Base-by-base conservation (phyloP, 2,888 invertebrate genomes). In the Rhaphigaster nebulosa region DNA sequence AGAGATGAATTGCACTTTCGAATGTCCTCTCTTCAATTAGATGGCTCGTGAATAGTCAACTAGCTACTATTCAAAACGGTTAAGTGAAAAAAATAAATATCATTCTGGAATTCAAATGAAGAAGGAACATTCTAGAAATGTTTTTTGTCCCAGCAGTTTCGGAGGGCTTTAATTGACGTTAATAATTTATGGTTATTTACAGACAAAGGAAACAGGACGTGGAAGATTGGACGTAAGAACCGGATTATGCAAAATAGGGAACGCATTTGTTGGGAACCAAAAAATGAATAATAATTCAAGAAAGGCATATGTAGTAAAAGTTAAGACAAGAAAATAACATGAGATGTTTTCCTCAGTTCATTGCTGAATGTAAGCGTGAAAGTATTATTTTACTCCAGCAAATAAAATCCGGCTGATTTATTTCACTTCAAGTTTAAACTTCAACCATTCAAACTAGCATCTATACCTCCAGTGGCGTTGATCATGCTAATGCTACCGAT, bases 1-100 rank as follows among this genome's bases (percentile, higher is more conserved):
- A 45, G 84, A 84, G 84, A 84, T 84, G 84, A n/a, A 84, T 84
- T 45, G 84, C 84, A 84, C 84, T 84, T 84, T 84, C 84, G 18
- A 84, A 84, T 26, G 84, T n/a, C 45, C 84, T 45, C 45, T 45
- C 45, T 84, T 84, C 84, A 84, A 84, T 84, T 84, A 84, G 84
- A n/a, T 84, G 84, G 18, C 26, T 84, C 41, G 6, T 84, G 84
- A 84, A 84, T 84, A 50, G 84, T 50, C n/a, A 84, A 84, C 45
- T 84, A 84, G 84, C 45, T 23, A 45, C 45, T n/a, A 45, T 84
- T 84, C 84, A 84, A 84, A 38, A 84, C 34, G 84, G 45, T 38
- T 45, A 84, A 84, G 84, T 0, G 45, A n/a, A 84, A 41, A 80
- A 41, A 34, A 34, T n/a, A 80, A 80, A n/a, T n/a, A 45, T 45